Evolutionary conservation across 1,140 invertebrate species (phyloP), one percentile per base, ranked within the genome.

Genomic region (Aradophagus sp.): DNA sequence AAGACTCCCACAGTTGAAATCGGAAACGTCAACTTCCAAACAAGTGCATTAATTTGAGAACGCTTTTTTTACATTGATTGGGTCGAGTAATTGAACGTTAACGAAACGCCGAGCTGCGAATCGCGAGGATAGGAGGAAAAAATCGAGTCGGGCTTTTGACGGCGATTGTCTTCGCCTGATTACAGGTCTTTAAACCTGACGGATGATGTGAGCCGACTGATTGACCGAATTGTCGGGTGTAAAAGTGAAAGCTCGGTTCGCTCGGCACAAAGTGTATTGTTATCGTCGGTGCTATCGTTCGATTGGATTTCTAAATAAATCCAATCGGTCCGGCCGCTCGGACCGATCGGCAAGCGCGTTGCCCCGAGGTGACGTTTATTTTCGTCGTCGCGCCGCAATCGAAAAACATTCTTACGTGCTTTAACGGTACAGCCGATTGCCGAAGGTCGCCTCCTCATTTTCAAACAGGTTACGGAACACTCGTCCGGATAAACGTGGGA

Each of bases 341-440:
- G 8, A 4, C 20, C 20, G 4, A 23, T 23, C 4, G 4, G 8
- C 20, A 8, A 8, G 8, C 20, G 4, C 20, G 20, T 23, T 23
- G 20, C 20, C 4, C 4, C 10, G 2, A 36, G 11, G 32, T 36
- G 31, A 38, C 39, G 23, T 53, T 53, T 38, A 63, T 63, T 45
- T 55, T 55, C 41, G 50, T 65, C 38, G 27, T 61, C 36, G 50
- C 19, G 27, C 26, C 16, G 8, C 10, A 27, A 65, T 65, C 41
- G n/a, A 19, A 48, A 65, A 55, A 55, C 42, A 26, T 65, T 55
- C 32, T 65, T 41, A 27, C 31, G 50, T 48, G 27, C 55, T 55
- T 65, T 65, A 65, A 55, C 61, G 61, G 61, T 65, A 55, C 26
- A 26, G 20, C 23, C n/a, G 32, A 55, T 63, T 63, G 47, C 10